Evolutionary conservation across 2,888 invertebrate species (phyloP).

Genomic region (Nemurella pictetii): DNA sequence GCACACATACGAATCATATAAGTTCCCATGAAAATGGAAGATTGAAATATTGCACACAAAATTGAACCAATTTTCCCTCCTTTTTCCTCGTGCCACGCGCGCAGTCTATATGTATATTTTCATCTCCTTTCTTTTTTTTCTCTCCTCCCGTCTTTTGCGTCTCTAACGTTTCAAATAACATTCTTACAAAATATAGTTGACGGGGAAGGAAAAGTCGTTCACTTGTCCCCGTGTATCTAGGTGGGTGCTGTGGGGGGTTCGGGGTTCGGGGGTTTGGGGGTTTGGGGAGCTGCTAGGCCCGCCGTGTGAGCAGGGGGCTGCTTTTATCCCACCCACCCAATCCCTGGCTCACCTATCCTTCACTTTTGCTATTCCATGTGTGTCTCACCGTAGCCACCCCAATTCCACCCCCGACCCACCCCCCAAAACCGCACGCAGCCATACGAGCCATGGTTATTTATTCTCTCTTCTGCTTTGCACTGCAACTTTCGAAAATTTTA

Average conservation of each 20-base stretch:
- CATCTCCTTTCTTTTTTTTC: neutral
- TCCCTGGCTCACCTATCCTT: slow-evolving; percentile 13
- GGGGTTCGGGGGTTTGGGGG: neutral
- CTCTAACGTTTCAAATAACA: slow-evolving; percentile 12
- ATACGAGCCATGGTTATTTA: slow-evolving; percentile 6
- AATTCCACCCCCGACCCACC: neutral
- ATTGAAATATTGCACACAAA: slow-evolving; percentile 39
- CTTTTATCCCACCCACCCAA: neutral
- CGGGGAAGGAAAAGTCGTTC: slow-evolving; percentile 36
- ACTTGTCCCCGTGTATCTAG: slow-evolving; percentile 17
- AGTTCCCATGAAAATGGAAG: slow-evolving; percentile 16
- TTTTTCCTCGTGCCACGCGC: neutral
- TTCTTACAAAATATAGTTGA: slow-evolving; percentile 36
- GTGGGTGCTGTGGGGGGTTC: neutral
- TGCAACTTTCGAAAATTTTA: neutral
- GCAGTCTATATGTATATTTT: neutral
- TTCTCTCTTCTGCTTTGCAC: neutral
- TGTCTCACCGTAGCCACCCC: neutral
- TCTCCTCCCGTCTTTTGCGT: neutral
- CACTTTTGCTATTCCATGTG: neutral
- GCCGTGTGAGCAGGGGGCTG: too few species aligned
- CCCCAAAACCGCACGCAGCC: neutral
- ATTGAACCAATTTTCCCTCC: slow-evolving; percentile 39
- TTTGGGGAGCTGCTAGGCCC: neutral
- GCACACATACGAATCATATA: neutral